Evolutionary conservation across 2,113 vertebrate genomes (phyloP).

Genomic region (Muntiacus muntjak): DNA sequence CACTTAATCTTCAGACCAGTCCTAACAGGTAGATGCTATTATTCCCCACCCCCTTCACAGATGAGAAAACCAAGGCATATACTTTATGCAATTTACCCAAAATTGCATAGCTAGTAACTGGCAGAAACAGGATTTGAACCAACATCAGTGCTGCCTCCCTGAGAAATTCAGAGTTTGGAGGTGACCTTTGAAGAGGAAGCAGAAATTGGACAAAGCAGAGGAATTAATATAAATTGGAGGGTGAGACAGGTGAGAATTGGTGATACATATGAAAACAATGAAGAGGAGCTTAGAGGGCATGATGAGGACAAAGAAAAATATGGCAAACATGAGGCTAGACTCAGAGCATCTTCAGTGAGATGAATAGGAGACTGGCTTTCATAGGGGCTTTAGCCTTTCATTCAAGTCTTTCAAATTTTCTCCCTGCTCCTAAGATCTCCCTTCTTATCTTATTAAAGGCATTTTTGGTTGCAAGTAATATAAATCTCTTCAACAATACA

Average conservation of each 20-base stretch:
- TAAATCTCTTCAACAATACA: not conserved
- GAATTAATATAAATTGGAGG: not conserved
- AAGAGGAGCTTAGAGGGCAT: not conserved
- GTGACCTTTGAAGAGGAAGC: not conserved
- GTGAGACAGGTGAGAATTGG: not conserved
- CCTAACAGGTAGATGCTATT: not conserved
- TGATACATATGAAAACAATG: not conserved
- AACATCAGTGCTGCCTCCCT: not conserved
- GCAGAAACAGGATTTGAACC: not conserved
- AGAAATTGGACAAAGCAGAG: not conserved
- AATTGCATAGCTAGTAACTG: not conserved
- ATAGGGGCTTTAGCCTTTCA: not conserved
- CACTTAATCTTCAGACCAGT: not conserved
- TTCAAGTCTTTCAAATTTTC: not conserved
- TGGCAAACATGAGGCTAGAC: not conserved
- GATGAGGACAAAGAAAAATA: not conserved
- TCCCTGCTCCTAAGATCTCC: not conserved
- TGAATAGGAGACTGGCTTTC: not conserved
- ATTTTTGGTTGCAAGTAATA: not conserved
- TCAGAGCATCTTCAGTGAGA: not conserved
- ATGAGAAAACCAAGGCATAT: not conserved
- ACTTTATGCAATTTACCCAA: not conserved
- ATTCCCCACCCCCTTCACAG: not conserved
- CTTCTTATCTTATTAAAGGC: not conserved
- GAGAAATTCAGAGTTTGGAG: not conserved